Base-by-base conservation (phyloP, 1,140 invertebrate species). In the Drosophila serrata region DNA sequence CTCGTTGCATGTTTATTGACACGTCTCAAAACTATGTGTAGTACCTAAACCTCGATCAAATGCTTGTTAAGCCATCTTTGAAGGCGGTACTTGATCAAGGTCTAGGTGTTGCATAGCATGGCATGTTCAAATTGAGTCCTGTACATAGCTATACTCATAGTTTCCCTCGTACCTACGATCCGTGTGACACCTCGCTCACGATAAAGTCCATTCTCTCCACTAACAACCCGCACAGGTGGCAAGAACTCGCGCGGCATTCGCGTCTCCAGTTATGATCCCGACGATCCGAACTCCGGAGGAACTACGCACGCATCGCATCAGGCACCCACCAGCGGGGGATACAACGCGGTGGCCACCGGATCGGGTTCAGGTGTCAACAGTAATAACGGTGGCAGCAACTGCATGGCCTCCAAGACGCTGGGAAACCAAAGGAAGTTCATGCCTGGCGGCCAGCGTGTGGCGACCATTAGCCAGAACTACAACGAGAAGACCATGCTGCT, bases 401-500 rank as follows among this genome's bases (percentile, higher is more conserved):
- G 81, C 55, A 78, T 92, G 55, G 94, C 92, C 49, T 85, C 92
- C 24, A 93, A 93, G 80, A 93, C 92, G 9, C 63, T 93, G 19
- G 92, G 92, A 17, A 93, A 92, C 51, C 91, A 92, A 60, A 45
- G 92, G 6, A 93, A 93, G 59, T 93, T 93, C 63, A 95, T 93
- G 92, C 95, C 93, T 82, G 94, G 90, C 75, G 95, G 91, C 91
- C 94, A 96, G 81, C 94, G 95, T 24, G 96, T 96, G 29, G 95
- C 96, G 6, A 97, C 96, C 62, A 96, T 97, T 79, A 95, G 95
- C 19, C 95, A 95, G 87, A 96, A 97, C 92, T 98, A 98, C 94
- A 98, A 97, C 93, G 98, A 99, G 94, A 99, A 99, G 94, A 98
- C 98, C 22, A 98, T 98, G 94, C 94, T 99, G 57, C 95, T 99